Evolutionary conservation across 2,888 invertebrate species (phyloP).

Genomic region (Polyommatus icarus): DNA sequence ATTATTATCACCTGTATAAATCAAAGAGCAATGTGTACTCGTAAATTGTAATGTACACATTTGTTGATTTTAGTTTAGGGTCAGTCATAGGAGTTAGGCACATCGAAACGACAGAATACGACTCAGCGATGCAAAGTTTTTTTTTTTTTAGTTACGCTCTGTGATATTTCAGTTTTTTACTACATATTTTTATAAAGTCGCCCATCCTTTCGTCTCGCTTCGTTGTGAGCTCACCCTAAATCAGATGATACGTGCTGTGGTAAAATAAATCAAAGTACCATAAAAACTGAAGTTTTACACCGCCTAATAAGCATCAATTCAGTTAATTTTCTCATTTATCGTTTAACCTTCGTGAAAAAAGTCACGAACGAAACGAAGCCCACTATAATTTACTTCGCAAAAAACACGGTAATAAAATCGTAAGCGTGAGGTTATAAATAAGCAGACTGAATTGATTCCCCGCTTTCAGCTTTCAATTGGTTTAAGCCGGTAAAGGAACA

Average conservation of each 20-base stretch:
- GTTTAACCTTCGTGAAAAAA: background rate
- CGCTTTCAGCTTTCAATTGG: slow-evolving; percentile 6
- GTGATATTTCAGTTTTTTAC: too few relatives aligned
- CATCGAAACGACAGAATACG: too few relatives aligned
- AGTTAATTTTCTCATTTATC: background rate
- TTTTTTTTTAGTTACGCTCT: too few relatives aligned
- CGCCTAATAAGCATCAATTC: background rate
- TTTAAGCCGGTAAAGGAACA: background rate
- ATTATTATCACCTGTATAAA: background rate
- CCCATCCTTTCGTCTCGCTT: background rate
- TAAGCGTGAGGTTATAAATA: slow-evolving; percentile 21
- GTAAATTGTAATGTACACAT: too few relatives aligned
- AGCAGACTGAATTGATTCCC: slow-evolving; percentile 20
- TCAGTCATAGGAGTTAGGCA: too few relatives aligned
- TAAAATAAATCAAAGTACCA: background rate
- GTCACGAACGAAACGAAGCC: background rate
- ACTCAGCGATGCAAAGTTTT: too few relatives aligned
- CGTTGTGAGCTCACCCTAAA: background rate
- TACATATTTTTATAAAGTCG: background rate
- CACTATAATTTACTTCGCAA: slow-evolving; percentile 11
- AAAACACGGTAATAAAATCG: slow-evolving; percentile 4
- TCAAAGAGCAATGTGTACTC: too few relatives aligned
- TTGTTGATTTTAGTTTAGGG: too few relatives aligned
- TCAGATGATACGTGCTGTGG: background rate
- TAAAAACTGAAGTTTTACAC: background rate